phyloP scores from a whole-genome alignment of 2,797 vertebrate genomes.

The Pempheris klunzingeri region DNA sequence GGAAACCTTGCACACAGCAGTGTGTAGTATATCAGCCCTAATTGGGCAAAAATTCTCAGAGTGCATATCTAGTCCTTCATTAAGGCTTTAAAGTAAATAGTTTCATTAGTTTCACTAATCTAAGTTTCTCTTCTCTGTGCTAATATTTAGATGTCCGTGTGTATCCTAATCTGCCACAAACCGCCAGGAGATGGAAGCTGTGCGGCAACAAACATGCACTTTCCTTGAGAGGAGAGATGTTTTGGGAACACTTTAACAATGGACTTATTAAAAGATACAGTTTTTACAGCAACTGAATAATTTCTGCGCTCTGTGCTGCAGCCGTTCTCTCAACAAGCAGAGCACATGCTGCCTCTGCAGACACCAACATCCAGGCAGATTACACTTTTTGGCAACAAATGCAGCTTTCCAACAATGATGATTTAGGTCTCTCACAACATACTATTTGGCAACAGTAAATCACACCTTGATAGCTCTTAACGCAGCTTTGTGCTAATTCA shows the following conservation, averaged over 20 bases:
- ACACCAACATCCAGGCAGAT: not conserved
- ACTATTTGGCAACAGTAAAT: not conserved
- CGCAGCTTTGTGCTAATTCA: not conserved
- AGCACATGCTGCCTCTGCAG: not conserved
- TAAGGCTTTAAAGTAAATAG: not conserved
- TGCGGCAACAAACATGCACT: not conserved
- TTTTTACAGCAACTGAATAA: not conserved
- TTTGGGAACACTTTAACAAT: not conserved
- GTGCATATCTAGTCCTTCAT: not conserved
- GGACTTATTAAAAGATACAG: not conserved
- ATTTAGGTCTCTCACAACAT: not conserved
- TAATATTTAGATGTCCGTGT: not conserved
- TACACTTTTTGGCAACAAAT: not conserved
- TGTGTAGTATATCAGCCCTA: not conserved
- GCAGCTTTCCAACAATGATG: not conserved
- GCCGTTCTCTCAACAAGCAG: not conserved
- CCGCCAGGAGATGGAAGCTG: not conserved
- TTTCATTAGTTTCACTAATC: not conserved
- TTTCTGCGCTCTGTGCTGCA: not conserved
- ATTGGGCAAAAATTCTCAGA: not conserved
- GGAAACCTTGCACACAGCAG: constrained; percentile 5
- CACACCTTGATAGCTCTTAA: not conserved
- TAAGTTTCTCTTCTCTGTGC: not conserved
- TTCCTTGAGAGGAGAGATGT: not conserved
- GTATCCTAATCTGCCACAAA: not conserved